Percentiles rank a stretch among this genome's conserved stretches.
phyloP scores from a whole-genome alignment of 2,113 vertebrate species.

The Piprites chloris region DNA sequence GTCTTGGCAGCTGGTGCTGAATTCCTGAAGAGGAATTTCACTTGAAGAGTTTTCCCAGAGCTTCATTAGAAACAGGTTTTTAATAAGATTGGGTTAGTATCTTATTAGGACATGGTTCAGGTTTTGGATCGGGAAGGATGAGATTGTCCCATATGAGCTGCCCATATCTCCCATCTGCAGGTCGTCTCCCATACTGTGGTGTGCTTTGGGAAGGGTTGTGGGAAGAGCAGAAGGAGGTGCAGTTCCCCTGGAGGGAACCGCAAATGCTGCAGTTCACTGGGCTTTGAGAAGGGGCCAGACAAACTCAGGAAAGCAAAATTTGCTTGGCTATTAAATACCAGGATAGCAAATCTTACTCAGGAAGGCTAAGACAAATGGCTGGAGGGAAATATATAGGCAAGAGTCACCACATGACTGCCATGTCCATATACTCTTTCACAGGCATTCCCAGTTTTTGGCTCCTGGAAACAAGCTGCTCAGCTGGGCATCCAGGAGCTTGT shows the following conservation, averaged over 20 bases:
- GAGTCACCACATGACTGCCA: background rate
- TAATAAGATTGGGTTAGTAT: background rate
- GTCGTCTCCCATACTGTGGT: background rate
- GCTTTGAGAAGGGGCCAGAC: background rate
- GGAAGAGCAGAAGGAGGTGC: background rate
- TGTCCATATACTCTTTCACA: background rate
- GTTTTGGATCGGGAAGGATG: background rate
- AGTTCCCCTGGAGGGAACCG: background rate
- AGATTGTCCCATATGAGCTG: background rate
- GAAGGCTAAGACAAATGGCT: background rate
- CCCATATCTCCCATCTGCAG: rapidly evolving
- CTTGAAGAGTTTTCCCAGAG: background rate
- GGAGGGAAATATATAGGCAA: background rate
- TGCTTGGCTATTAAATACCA: background rate
- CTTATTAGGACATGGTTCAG: background rate
- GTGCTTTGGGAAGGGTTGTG: background rate
- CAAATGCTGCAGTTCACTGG: background rate
- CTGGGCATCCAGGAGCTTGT: background rate
- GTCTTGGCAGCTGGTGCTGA: background rate
- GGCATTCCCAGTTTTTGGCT: background rate
- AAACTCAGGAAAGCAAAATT: background rate
- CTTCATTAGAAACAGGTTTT: background rate
- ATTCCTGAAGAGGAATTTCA: background rate
- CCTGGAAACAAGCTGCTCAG: background rate
- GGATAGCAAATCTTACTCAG: background rate